Conservation (phyloP, 1,140 invertebrate genomes). For the Drosophila hydei region DNA sequence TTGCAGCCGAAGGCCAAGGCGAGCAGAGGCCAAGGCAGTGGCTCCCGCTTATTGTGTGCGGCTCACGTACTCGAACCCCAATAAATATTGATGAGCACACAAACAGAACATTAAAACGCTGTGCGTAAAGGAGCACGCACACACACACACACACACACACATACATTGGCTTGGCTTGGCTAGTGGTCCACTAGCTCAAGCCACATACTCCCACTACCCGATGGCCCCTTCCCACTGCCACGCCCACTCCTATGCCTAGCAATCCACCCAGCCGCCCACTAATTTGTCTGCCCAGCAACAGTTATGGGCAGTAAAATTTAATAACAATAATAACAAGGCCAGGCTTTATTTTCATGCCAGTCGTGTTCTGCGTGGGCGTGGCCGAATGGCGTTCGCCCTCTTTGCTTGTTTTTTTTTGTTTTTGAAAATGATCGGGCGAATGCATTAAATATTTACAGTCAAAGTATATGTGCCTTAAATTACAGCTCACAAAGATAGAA, state of each 20-base stretch:
- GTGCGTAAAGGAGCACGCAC: slow-evolving; percentile 56
- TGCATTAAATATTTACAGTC: slow-evolving; percentile 79
- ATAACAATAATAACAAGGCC: slow-evolving; percentile 75
- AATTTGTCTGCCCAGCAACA: slow-evolving; percentile 72
- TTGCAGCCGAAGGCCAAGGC: background rate
- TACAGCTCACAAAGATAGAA: slow-evolving; percentile 26
- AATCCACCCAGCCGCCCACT: slow-evolving; percentile 15
- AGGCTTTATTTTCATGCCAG: slow-evolving; percentile 69
- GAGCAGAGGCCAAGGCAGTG: background rate
- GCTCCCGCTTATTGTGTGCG: slow-evolving; percentile 65
- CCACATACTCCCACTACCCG: background rate
- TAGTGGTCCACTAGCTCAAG: background rate
- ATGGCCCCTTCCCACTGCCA: background rate
- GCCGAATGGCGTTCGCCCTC: background rate
- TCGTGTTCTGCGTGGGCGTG: slow-evolving; percentile 21
- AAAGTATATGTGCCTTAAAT: slow-evolving; percentile 68
- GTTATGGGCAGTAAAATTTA: slow-evolving; percentile 78
- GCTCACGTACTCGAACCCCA: slow-evolving; percentile 79
- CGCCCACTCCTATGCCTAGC: background rate
- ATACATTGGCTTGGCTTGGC: no score
- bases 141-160: background rate
- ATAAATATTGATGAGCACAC: slow-evolving; percentile 81
- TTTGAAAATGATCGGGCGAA: slow-evolving; percentile 62
- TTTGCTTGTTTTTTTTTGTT: slow-evolving; percentile 12
- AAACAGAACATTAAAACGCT: slow-evolving; percentile 81